Percentiles rank a stretch among this genome's conserved stretches.
Evolutionary conservation across 2,113 vertebrate species (phyloP).

Genomic region (Siniperca chuatsi): DNA sequence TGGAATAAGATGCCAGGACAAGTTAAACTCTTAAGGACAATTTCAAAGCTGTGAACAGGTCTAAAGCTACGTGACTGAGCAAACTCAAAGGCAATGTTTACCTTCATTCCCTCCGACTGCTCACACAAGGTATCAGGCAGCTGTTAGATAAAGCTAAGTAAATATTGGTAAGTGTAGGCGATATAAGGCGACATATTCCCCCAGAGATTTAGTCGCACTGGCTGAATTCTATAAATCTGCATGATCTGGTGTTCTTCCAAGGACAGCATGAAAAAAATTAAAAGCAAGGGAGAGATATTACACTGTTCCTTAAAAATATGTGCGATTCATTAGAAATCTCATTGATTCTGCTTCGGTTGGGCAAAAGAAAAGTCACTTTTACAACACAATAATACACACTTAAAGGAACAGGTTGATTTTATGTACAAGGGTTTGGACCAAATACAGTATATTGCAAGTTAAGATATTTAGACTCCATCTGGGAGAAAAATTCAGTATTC

Average conservation of each 20-base stretch:
- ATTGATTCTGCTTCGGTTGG: background rate
- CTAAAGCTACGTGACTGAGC: slow-evolving; percentile 23
- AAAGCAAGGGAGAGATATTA: slow-evolving; percentile 2
- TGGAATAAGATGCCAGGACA: slow-evolving; percentile 52
- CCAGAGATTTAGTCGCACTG: slow-evolving; percentile 14
- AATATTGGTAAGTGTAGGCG: slow-evolving; percentile 53
- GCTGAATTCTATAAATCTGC: background rate
- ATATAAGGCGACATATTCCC: slow-evolving; percentile 33
- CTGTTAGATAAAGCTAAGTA: slow-evolving; percentile 50
- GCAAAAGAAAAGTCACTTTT: background rate
- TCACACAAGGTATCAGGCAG: slow-evolving; percentile 35
- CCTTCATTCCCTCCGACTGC: slow-evolving; percentile 43
- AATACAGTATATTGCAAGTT: background rate
- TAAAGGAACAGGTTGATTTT: background rate
- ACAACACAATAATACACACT: background rate
- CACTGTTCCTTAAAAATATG: background rate
- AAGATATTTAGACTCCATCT: background rate
- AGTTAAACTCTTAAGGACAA: slow-evolving; percentile 48
- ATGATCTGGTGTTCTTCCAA: slow-evolving; percentile 16
- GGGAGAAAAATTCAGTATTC: background rate
- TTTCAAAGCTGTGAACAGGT: slow-evolving; percentile 33
- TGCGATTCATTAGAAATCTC: background rate
- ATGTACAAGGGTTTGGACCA: background rate
- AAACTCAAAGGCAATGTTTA: slow-evolving; percentile 52
- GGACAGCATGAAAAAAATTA: background rate